Base-by-base conservation (phyloP, 1,140 invertebrate species). In the Thrips palmi region DNA sequence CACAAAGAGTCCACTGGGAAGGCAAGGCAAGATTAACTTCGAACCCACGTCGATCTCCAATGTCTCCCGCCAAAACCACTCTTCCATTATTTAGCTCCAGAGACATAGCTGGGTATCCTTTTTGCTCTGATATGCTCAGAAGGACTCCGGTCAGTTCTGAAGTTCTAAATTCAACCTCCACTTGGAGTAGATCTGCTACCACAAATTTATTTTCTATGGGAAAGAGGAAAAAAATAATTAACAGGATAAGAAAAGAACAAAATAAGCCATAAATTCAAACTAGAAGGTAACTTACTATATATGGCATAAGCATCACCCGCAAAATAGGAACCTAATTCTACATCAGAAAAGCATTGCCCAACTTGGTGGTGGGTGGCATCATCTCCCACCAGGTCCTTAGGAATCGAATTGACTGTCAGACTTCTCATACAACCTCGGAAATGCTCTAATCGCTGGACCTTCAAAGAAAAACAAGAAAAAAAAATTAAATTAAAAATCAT, bases 271-370 rank as follows among this genome's bases (percentile, higher is more conserved):
- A 35, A 35, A 35, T 23, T 14, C 11, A 27, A 27, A 27, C 10
- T 27, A 10, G 14, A 44, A 35, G 18, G 27, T 18, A 6, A 55
- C 65, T 68, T 63, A 88, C 85, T 73, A 52, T 82, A 85, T 30
- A 82, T 63, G 15, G 78, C 82, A 55, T 73, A 86, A 3, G 79
- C 76, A 51, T 81, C 77, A 21, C 79, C 79, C 11, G 74, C 68
- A 50, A 94, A 91, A 55, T 81, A 89, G 0, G 81, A 82, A 30
- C 84, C 87, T 31, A 67, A 65, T 54, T 92, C 84, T 3, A 92
- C 76, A 27, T 69, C 70, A 0, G 77, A 73, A 50, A 89, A 91
- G 58, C 88, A 94, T 48, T 84, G 79, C 0, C 82, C 79, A 7
- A 91, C 78, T 43, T 77, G 71, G 37, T 70, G 70, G 30, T 75